Percentiles rank a stretch among this genome's conserved stretches.
Conservation (phyloP, 2,113 vertebrate species). For the Rana temporaria region DNA sequence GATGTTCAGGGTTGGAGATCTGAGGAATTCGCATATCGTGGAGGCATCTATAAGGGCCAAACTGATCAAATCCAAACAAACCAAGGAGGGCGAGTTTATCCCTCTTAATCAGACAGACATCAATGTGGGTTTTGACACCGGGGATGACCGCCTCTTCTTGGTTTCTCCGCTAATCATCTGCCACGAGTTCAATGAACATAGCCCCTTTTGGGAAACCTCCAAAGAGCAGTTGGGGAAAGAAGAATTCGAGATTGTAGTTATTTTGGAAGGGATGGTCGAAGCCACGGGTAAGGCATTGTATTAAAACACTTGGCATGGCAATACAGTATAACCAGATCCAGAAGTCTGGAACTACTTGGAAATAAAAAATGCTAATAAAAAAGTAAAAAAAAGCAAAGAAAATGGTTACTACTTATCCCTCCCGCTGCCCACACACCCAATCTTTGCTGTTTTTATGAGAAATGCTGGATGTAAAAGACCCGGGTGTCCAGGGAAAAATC, state of each 20-base stretch:
- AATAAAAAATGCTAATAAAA: no score
- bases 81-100: slow-evolving; percentile 56
- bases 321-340: no score
- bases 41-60: slow-evolving; percentile 57
- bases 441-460: no score
- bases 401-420: no score
- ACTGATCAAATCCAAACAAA: slow-evolving; percentile 56
- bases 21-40: slow-evolving; percentile 56
- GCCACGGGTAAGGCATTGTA: slow-evolving; percentile 48
- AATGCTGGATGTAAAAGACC: no score
- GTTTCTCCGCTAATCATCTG: slow-evolving; percentile 57
- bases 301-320: not conserved
- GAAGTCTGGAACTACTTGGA: no score
- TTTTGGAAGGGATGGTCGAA: slow-evolving; percentile 58
- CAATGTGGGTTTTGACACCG: slow-evolving; percentile 54
- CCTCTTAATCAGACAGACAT: slow-evolving; percentile 57
- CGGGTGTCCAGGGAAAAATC: no score
- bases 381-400: no score
- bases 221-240: slow-evolving; percentile 48
- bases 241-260: slow-evolving; percentile 57
- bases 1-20: slow-evolving; percentile 56
- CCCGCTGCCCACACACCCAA: no score
- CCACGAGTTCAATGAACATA: slow-evolving; percentile 52
- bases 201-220: slow-evolving; percentile 54
- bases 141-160: slow-evolving; percentile 56